These are phyloP conservation scores for Teleiodes luculella DNA, from an alignment of 2,888 invertebrate genomes.

Conservation along the genomic window DNA sequence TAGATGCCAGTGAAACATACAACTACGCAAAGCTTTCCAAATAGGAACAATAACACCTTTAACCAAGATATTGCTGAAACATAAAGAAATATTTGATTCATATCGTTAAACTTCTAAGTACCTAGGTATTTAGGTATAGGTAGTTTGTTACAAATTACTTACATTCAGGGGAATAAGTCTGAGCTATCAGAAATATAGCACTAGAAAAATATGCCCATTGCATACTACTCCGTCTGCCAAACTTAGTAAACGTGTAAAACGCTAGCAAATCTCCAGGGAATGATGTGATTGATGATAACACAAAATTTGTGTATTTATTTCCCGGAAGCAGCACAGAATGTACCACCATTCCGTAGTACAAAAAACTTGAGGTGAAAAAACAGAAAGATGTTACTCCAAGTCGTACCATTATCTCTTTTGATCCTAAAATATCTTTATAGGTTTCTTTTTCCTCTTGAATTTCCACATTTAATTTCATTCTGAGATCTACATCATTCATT, in stretches of 20 bases:
- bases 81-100: slow-evolving; percentile 14
- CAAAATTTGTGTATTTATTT: slow-evolving; percentile 60
- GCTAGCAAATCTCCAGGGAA: slow-evolving; percentile 61
- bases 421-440: slow-evolving; percentile 48
- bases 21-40: slow-evolving; percentile 55
- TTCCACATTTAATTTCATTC: slow-evolving; percentile 45
- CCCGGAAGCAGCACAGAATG: slow-evolving; percentile 58
- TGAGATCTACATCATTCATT: slow-evolving; percentile 45
- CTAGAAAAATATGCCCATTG: slow-evolving; percentile 49
- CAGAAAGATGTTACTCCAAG: slow-evolving; percentile 51
- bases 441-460: slow-evolving; percentile 50
- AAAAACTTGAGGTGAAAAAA: slow-evolving; percentile 58
- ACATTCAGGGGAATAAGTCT: slow-evolving; percentile 51
- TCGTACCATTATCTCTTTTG: slow-evolving; percentile 55
- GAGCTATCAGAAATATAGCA: slow-evolving; percentile 50
- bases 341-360: slow-evolving; percentile 56
- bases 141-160: slow-evolving; percentile 38
- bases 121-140: too few species aligned
- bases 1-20: slow-evolving; percentile 61
- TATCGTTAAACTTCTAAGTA: too few species aligned
- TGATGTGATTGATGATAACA: slow-evolving; percentile 49
- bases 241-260: slow-evolving; percentile 48
- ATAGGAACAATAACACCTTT: slow-evolving; percentile 50
- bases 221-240: slow-evolving; percentile 52
- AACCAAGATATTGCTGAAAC: slow-evolving; percentile 53